phyloP scores from a whole-genome alignment of 2,888 invertebrate species.

The Sinhomidia bicolor region DNA sequence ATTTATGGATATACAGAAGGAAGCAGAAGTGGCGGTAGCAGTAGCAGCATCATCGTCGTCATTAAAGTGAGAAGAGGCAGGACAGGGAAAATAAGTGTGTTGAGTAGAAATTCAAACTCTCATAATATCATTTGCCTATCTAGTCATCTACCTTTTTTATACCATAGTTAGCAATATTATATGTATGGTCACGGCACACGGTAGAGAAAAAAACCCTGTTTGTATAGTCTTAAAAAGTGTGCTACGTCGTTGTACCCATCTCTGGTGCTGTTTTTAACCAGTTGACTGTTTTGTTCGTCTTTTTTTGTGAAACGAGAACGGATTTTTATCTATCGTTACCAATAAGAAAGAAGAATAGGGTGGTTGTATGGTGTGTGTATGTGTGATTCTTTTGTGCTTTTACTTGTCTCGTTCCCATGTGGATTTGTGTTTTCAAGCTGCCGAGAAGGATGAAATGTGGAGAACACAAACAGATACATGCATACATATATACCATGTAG shows the following conservation, averaged over 20 bases:
- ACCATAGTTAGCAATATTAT: neutral
- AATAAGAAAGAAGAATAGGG: neutral
- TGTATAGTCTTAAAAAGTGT: too few species aligned
- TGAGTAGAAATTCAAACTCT: neutral
- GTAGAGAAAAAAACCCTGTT: too few species aligned
- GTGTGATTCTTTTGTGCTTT: slow-evolving; percentile 21
- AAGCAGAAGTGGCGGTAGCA: neutral
- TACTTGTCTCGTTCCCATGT: slow-evolving; percentile 33
- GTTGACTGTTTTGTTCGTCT: slow-evolving; percentile 20
- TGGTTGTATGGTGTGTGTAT: neutral
- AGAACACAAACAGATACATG: neutral
- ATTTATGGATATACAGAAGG: too few species aligned
- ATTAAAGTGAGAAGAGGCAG: neutral
- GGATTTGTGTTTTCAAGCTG: slow-evolving; percentile 27
- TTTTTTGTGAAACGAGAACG: slow-evolving; percentile 8
- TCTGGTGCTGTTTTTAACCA: slow-evolving; percentile 25
- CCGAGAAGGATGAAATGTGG: neutral
- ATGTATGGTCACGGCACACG: neutral
- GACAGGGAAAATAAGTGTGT: neutral
- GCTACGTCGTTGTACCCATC: too few species aligned
- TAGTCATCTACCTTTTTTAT: neutral
- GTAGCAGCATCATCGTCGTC: neutral
- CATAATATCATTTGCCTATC: neutral
- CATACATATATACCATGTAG: neutral
- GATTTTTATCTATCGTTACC: slow-evolving; percentile 1